These are phyloP conservation scores for Eubasilissa splendida DNA, from an alignment of 2,888 invertebrate species.

Conservation along the genomic window DNA sequence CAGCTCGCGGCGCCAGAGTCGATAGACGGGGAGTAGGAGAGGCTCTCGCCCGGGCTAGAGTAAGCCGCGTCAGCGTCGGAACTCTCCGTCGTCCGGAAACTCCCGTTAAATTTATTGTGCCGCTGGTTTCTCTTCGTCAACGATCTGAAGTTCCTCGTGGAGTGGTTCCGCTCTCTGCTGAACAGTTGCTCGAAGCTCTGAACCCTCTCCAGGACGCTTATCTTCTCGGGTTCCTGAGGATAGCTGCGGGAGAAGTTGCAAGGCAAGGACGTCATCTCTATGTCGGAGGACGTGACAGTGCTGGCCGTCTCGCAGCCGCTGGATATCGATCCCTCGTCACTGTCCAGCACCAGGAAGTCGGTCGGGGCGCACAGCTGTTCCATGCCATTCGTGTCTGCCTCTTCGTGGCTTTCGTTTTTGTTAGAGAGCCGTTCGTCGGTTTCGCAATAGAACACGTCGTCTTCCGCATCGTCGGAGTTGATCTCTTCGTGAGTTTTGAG, in stretches of 20 bases:
- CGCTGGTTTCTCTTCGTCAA: conserved; percentile 42
- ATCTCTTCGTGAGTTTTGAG: neutral
- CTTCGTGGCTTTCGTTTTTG: conserved; percentile 58
- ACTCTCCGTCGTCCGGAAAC: conserved; percentile 60
- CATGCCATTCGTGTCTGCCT: conserved; percentile 63
- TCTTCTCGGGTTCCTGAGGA: conserved; percentile 65
- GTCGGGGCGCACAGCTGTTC: conserved; percentile 61
- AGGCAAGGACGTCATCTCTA: conserved; percentile 71
- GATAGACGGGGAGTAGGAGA: conserved; percentile 46
- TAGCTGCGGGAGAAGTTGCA: conserved; percentile 67
- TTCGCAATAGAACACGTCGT: conserved; percentile 63
- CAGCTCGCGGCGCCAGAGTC: conserved; percentile 49
- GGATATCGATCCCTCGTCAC: conserved; percentile 84
- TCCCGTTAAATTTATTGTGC: conserved; percentile 59
- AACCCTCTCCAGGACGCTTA: conserved; percentile 61
- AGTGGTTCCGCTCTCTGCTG: conserved; percentile 49
- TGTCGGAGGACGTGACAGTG: conserved; percentile 77
- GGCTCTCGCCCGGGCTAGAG: conserved; percentile 52
- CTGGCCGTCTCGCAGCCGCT: conserved; percentile 88
- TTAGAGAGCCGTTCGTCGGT: conserved; percentile 38
- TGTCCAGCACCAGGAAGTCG: conserved; percentile 75
- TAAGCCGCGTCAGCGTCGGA: conserved; percentile 52
- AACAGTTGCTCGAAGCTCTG: conserved; percentile 60
- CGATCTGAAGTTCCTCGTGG: conserved; percentile 47
- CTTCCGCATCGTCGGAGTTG: conserved; percentile 59